A percentile compares a stretch with the other conserved stretches of the same genome.
phyloP scores from a whole-genome alignment of 2,113 vertebrate species.

The Craseonycteris thonglongyai region DNA sequence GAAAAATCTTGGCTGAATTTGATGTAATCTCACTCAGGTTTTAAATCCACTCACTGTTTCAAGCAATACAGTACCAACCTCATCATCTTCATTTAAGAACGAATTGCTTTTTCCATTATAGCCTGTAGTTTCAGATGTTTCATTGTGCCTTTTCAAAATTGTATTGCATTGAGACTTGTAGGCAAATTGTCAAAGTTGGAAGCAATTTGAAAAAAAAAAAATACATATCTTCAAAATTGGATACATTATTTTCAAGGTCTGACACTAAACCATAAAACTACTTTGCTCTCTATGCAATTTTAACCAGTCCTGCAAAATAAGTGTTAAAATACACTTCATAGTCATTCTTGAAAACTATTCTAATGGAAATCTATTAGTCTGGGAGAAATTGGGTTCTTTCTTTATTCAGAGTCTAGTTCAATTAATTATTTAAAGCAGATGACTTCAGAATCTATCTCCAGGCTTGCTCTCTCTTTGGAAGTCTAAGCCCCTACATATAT shows the following conservation, averaged over 20 bases:
- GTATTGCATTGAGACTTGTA: slow-evolving; percentile 49
- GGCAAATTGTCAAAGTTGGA: slow-evolving; percentile 58
- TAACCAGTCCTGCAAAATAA: slow-evolving; percentile 53
- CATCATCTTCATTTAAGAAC: slow-evolving; percentile 68
- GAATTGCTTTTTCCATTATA: slow-evolving; percentile 66
- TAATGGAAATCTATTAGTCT: not conserved
- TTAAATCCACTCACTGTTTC: slow-evolving; percentile 58
- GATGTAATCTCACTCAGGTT: slow-evolving; percentile 46
- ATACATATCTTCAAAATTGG: slow-evolving; percentile 25
- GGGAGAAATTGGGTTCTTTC: not conserved
- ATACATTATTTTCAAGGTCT: slow-evolving; percentile 41
- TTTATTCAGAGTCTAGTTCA: not conserved
- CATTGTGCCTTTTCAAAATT: slow-evolving; percentile 59
- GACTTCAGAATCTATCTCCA: not conserved
- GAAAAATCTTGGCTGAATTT: slow-evolving; percentile 49
- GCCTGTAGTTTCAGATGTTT: slow-evolving; percentile 47
- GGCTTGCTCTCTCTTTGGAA: not conserved
- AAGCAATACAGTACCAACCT: slow-evolving; percentile 39
- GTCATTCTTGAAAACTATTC: slow-evolving; percentile 42
- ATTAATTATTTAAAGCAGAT: slow-evolving; percentile 8
- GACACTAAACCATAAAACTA: slow-evolving; percentile 32
- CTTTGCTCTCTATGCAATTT: slow-evolving; percentile 39
- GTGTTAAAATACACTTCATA: slow-evolving; percentile 22
- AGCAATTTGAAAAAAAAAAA: slow-evolving; percentile 47
- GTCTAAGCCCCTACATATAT: not conserved